phyloP scores from a whole-genome alignment of 2,113 vertebrate genomes.

The Pogona vitticeps region DNA sequence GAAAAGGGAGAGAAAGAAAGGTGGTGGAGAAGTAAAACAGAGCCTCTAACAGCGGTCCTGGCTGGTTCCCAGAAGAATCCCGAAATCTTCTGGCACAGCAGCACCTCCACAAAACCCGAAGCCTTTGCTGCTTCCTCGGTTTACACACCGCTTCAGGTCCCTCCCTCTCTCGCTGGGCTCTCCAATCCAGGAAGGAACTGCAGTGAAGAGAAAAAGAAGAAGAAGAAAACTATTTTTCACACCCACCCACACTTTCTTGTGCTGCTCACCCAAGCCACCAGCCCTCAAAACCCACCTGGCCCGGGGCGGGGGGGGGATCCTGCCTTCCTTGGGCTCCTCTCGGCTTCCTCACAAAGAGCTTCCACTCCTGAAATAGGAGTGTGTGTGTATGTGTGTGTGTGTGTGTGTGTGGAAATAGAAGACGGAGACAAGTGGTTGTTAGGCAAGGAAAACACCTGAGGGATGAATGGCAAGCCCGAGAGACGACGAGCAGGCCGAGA shows the following conservation, averaged over 20 bases:
- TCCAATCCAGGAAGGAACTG: conserved; percentile 63
- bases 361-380: background rate
- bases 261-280: background rate
- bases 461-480: fast-evolving
- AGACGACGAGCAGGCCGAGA: background rate
- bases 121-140: conserved; percentile 44
- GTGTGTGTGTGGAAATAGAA: no score
- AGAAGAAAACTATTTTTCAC: no score
- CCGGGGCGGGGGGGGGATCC: no score
- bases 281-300: background rate
- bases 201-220: no score
- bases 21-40: background rate
- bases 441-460: background rate
- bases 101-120: background rate
- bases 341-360: background rate
- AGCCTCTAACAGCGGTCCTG: background rate
- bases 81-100: background rate
- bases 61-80: background rate
- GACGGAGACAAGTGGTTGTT: background rate
- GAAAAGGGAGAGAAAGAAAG: background rate
- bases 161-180: background rate
- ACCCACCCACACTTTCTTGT: no score
- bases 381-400: no score
- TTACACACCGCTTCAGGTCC: conserved; percentile 28
- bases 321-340: background rate